phyloP scores from a whole-genome alignment of 1,140 invertebrate species.

The Drosophila elegans region DNA sequence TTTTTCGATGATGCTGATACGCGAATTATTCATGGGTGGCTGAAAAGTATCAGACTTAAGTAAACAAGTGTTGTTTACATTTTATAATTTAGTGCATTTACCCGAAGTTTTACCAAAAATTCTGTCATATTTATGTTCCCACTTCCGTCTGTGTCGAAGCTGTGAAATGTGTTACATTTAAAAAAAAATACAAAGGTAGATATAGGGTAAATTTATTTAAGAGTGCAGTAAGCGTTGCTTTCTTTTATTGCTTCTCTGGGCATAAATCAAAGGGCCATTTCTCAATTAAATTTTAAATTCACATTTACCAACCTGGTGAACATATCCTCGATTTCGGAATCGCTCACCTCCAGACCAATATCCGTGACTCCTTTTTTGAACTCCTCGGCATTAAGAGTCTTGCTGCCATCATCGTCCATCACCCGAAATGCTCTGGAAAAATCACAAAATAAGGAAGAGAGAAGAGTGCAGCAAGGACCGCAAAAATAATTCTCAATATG shows the following conservation, averaged over 20 bases:
- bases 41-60: constrained; percentile 77
- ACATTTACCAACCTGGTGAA: constrained; percentile 85
- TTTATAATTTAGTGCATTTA: constrained; percentile 85
- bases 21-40: constrained; percentile 93
- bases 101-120: constrained; percentile 93
- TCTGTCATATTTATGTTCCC: constrained; percentile 95
- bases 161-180: constrained; percentile 26
- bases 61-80: not conserved
- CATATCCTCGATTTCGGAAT: constrained; percentile 88
- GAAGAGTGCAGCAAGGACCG: not conserved
- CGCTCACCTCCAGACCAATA: constrained; percentile 89
- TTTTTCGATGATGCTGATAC: constrained; percentile 91
- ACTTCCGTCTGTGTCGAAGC: constrained; percentile 92
- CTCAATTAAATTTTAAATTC: not conserved
- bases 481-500: constrained; percentile 38
- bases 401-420: constrained; percentile 96
- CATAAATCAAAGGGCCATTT: not conserved
- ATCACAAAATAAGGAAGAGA: constrained; percentile 10
- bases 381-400: constrained; percentile 92
- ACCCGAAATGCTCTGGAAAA: constrained; percentile 91
- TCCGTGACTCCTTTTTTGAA: constrained; percentile 92
- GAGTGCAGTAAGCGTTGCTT: no score
- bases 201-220: no score
- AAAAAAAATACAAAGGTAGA: no score
- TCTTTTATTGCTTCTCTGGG: no score